Evolutionary conservation across 2,113 vertebrate genomes (phyloP), one percentile per base, ranked within the genome.

Genomic region (Pseudorectes ferrugineus): DNA sequence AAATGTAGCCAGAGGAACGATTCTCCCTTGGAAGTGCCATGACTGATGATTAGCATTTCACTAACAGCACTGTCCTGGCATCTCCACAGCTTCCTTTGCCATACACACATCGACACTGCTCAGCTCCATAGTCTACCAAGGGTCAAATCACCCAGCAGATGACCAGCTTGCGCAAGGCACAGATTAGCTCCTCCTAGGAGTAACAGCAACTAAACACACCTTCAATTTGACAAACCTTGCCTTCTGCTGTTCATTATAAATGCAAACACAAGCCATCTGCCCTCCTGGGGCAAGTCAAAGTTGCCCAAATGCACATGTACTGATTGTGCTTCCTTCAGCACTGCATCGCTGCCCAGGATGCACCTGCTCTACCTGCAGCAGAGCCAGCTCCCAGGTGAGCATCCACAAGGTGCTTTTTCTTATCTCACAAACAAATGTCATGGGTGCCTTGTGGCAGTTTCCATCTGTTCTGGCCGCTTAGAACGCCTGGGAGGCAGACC

Each of bases 61-160:
- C 29, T 26, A 14, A 17, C 31, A 38, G 4, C 26, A 4, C 26
- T 24, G n/a, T 20, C 46, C 22, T 10, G 17, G 49, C 25, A 5
- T 5, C 35, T 49, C 24, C 58, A 8, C 28, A 0, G 3, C 48
- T 38, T 43, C 54, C 52, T 77, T 9, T 3, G 1, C 28, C 12
- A 10, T 3, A 12, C 9, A 13, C 21, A 7, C 3, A 33, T 4
- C 0, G 1, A 23, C 33, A 20, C 29, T 35, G 10, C 75, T 45
- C 35, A 3, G 38, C 35, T 48, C 51, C 46, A 21, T 1, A 4
- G 55, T 0, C 61, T 14, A 0, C 3, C 12, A 12, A 33, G n/a
- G 61, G 24, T 8, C 48, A 36, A 13, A 49, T 9, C 17, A 0
- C 29, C 7, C 3, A 7, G 40, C 18, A 20, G 51, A 52, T 3